Evolutionary conservation across 2,888 invertebrate species (phyloP), one percentile per base, ranked within the genome.

Genomic region (Coleophora flavipennella): DNA sequence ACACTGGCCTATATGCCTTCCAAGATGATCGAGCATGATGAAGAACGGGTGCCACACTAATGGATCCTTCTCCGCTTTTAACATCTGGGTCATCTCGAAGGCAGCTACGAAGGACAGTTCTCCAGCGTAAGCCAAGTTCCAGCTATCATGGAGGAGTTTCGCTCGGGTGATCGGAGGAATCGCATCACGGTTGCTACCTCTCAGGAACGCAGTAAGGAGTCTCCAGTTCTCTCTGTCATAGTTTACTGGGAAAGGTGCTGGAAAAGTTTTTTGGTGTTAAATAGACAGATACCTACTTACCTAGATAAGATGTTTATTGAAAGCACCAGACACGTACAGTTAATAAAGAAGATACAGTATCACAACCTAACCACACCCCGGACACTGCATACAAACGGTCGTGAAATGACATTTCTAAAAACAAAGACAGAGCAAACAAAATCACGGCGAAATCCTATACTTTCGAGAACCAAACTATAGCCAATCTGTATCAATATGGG

Each of bases 11-110:
- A 93, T 90, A 50, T 91, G 91, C 44, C 90, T 84, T 26, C 92
- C 91, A 39, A 94, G 87, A 53, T 93, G 93, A 62, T 94, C 93
- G 35, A 94, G 90, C 84, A 93, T 91, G 2, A 92, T 92, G 57
- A 94, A 94, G 8, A 93, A 89, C 0, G 93, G 92, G 61, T 92
- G 91, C 94, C 94, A 94, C 0, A 93, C 93, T 0, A 92, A 71
- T 49, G 92, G 91, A 46, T 92, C 88, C 25, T 90, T 86, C 67
- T 94, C 94, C 35, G 88, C 80, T 55, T 87, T 89, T 61, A 94
- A 72, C 55, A 93, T 92, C 29, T 92, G 69, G 0, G 93, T 93
- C 91, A 94, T 92, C 54, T 93, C 90, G 13, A 94, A 84, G 0
- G 94, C 93, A 0, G 90, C 89, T 0, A 87, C 89, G 55, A 93